A percentile compares a stretch with the other conserved stretches of the same genome.
phyloP scores from a whole-genome alignment of 1,140 invertebrate species.

The Lanistes nyassanus region DNA sequence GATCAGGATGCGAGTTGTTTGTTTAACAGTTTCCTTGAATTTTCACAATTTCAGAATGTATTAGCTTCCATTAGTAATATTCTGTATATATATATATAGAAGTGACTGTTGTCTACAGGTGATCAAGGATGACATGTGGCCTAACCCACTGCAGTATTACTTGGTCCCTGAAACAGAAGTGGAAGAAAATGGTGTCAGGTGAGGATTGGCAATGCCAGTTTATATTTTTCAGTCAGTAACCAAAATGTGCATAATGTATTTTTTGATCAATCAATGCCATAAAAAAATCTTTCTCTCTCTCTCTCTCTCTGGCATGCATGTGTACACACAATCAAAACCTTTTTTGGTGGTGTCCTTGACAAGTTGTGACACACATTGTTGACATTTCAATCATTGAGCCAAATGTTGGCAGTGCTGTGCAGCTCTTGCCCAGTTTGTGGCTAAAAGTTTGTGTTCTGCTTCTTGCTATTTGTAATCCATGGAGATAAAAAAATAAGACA shows the following conservation, averaged over 20 bases:
- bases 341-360: too few species aligned
- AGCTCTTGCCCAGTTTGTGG: too few species aligned
- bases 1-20: too few species aligned
- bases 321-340: neutral
- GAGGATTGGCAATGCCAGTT: neutral
- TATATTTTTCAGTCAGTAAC: neutral
- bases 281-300: neutral
- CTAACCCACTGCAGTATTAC: conserved; percentile 90
- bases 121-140: conserved; percentile 90
- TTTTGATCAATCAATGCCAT: neutral
- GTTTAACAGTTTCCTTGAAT: too few species aligned
- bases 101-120: conserved; percentile 61
- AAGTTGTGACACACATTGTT: too few species aligned
- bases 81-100: conserved; percentile 15
- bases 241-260: neutral
- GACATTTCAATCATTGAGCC: too few species aligned
- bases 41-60: neutral
- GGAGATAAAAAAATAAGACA: too few species aligned
- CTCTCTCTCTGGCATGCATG: neutral
- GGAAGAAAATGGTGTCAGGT: conserved; percentile 53
- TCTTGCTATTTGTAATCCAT: too few species aligned
- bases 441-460: too few species aligned
- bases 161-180: conserved; percentile 72
- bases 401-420: too few species aligned
- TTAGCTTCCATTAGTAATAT: neutral